Evolutionary conservation across 2,797 vertebrate genomes (phyloP).

Genomic region (Cuculus canorus): DNA sequence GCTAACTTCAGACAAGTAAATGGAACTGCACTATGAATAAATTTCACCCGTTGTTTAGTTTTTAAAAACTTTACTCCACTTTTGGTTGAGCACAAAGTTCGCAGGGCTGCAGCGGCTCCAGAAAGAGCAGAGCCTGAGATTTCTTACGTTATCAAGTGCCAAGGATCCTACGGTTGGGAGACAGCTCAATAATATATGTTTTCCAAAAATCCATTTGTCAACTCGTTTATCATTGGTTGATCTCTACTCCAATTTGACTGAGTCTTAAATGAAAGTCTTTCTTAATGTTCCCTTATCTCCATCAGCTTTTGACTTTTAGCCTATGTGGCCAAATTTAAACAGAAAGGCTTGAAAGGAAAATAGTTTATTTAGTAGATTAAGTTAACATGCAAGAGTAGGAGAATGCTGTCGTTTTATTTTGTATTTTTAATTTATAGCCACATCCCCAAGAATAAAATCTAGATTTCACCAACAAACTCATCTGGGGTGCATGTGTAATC

Average conservation of each 20-base stretch:
- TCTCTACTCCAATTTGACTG: not conserved
- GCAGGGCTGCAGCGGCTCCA: not conserved
- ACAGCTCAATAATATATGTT: not conserved
- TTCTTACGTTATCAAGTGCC: not conserved
- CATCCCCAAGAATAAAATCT: slow-evolving; percentile 28
- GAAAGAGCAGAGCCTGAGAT: not conserved
- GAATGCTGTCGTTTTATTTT: slow-evolving; percentile 35
- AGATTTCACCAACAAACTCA: slow-evolving; percentile 39
- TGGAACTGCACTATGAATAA: not conserved
- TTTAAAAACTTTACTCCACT: not conserved
- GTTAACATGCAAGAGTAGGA: slow-evolving; percentile 1
- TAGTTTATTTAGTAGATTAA: slow-evolving; percentile 30
- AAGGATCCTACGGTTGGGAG: not conserved
- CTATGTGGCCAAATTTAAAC: slow-evolving; percentile 3
- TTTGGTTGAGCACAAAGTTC: not conserved
- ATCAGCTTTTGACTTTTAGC: not conserved
- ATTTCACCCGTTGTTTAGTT: not conserved
- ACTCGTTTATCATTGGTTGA: not conserved
- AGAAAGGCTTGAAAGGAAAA: slow-evolving; percentile 18
- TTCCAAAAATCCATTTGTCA: slow-evolving; percentile 22
- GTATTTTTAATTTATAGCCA: slow-evolving; percentile 29
- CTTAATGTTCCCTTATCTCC: slow-evolving; percentile 21
- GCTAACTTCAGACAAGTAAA: slow-evolving; percentile 2
- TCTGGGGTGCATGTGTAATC: slow-evolving; percentile 12
- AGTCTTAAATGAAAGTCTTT: slow-evolving; percentile 1